Conservation (phyloP, 2,113 vertebrate genomes). For the Nyctibius bracteatus region DNA sequence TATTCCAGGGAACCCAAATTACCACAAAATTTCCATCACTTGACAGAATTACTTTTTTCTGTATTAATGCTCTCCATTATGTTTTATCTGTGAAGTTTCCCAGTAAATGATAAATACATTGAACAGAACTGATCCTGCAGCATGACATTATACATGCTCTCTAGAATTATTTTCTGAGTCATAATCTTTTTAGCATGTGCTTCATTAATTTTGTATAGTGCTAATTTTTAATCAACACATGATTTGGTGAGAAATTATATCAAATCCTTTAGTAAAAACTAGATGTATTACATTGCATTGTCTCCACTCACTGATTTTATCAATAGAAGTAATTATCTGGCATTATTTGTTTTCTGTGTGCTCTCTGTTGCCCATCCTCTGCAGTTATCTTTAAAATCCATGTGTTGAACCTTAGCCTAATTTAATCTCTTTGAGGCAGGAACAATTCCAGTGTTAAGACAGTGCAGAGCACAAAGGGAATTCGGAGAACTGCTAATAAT, state of each 20-base stretch:
- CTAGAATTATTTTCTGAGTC: slow-evolving; percentile 39
- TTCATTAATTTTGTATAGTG: slow-evolving; percentile 41
- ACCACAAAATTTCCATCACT: neutral
- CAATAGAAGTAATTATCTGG: slow-evolving; percentile 41
- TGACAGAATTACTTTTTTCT: neutral
- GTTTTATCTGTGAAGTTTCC: neutral
- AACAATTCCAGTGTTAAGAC: slow-evolving; percentile 14
- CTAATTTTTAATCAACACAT: slow-evolving; percentile 57
- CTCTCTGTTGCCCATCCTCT: neutral
- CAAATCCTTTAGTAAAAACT: slow-evolving; percentile 20
- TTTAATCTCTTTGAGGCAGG: slow-evolving; percentile 46
- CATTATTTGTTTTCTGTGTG: slow-evolving; percentile 37
- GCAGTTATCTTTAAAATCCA: slow-evolving; percentile 46
- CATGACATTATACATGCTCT: neutral
- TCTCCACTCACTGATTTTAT: slow-evolving; percentile 28
- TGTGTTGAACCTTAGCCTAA: slow-evolving; percentile 40
- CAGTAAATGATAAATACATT: neutral
- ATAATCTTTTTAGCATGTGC: neutral
- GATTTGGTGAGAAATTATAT: slow-evolving; percentile 28
- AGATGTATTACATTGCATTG: slow-evolving; percentile 10
- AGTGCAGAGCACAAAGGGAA: neutral
- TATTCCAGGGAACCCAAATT: neutral
- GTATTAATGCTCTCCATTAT: neutral
- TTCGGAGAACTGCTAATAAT: slow-evolving; percentile 17
- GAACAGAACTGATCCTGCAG: neutral